These are phyloP conservation scores for Pachyrhynchus sulphureomaculatus DNA, from an alignment of 1,140 invertebrate genomes.

Conservation along the genomic window DNA sequence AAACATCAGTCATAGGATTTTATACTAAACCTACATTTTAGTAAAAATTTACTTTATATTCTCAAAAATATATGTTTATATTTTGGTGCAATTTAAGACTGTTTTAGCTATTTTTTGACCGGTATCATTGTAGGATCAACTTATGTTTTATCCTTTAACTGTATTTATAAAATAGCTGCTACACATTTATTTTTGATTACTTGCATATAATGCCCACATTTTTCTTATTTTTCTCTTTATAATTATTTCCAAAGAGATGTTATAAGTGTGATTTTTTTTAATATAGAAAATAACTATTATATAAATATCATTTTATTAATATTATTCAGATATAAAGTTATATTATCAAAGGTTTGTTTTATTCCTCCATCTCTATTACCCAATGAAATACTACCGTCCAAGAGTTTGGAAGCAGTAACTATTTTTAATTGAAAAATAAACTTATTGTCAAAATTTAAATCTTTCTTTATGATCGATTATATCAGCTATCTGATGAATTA, in stretches of 20 bases:
- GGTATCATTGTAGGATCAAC: conserved; percentile 2
- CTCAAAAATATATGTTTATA: conserved; percentile 16
- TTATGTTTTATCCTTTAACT: conserved; percentile 7
- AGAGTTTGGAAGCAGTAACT: too few species aligned
- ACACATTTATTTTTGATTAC: conserved; percentile 24
- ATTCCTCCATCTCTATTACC: too few species aligned
- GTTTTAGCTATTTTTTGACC: conserved; percentile 27
- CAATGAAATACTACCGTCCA: too few species aligned
- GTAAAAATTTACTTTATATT: conserved; percentile 28
- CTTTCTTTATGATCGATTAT: too few species aligned
- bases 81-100: conserved; percentile 41
- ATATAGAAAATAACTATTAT: conserved; percentile 43
- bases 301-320: conserved; percentile 47
- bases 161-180: conserved; percentile 13
- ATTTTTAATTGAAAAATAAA: too few species aligned
- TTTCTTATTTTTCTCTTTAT: conserved; percentile 36
- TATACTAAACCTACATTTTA: conserved; percentile 31
- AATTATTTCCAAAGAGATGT: conserved; percentile 49
- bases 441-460: too few species aligned
- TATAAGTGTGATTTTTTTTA: conserved; percentile 49
- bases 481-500: too few species aligned
- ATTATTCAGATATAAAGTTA: conserved; percentile 41
- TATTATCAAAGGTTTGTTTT: conserved; percentile 26
- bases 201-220: conserved; percentile 27
- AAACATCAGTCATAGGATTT: conserved; percentile 32